phyloP scores from a whole-genome alignment of 2,113 vertebrate species.

The Cyanistes caeruleus region DNA sequence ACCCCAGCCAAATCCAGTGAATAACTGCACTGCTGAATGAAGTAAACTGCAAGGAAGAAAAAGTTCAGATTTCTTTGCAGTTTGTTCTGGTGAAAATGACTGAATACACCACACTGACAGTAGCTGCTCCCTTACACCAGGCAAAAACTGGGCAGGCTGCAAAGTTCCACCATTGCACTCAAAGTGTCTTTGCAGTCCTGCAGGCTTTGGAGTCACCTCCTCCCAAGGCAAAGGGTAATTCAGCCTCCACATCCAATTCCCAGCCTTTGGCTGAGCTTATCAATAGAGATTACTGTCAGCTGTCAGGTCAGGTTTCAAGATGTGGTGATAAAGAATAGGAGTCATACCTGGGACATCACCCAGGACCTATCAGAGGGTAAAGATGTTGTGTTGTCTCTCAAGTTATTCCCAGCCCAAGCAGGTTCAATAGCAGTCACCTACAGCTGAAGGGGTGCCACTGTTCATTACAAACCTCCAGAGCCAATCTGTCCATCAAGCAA shows the following conservation, averaged over 20 bases:
- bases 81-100: not conserved
- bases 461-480: not conserved
- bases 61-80: not conserved
- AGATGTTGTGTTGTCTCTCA: rapidly evolving
- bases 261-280: not conserved
- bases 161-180: not conserved
- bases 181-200: not conserved
- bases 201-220: not conserved
- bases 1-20: not conserved
- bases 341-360: not conserved
- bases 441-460: conserved; percentile 12
- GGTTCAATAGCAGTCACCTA: not conserved
- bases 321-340: not conserved
- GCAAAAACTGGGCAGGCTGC: not conserved
- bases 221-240: not conserved
- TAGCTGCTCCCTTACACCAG: not conserved
- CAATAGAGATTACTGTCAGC: not conserved
- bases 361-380: not conserved
- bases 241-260: not conserved
- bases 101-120: not conserved
- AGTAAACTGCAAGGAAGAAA: not conserved
- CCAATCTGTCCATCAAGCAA: not conserved
- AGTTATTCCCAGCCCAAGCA: not conserved
- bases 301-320: not conserved
- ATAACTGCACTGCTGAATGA: not conserved